Evolutionary conservation across 1,140 invertebrate genomes (phyloP), one percentile per base, ranked within the genome.

Genomic region (Hyles vespertilio): DNA sequence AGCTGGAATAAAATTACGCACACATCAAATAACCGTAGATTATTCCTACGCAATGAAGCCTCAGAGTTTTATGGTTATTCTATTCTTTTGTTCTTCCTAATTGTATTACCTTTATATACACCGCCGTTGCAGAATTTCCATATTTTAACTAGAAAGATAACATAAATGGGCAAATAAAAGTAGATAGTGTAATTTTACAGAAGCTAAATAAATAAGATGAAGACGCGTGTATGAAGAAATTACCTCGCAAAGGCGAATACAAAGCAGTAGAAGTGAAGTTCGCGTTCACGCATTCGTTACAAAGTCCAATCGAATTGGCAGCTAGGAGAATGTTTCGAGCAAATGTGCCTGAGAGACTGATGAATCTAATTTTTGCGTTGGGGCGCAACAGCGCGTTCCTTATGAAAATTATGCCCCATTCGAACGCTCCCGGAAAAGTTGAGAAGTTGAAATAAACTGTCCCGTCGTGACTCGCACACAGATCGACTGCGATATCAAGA

Each of bases 381-480:
- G 57, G 58, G 70, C 64, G 68, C 71, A 74, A 61, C 61, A 67
- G 65, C 67, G 79, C 69, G 79, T 77, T 79, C 64, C 72, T 81
- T 84, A 83, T 85, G 81, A 85, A 85, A 84, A 87, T 87, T 84
- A 85, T 84, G 74, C 79, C 68, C 77, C 79, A 75, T 82, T 80
- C 70, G 77, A 84, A 81, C 73, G 77, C 64, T 65, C 72, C 72
- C 63, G 65, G 68, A 63, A 67, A 74, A 85, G 77, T 87, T 85
- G 72, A 73, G 76, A 80, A 87, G 79, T 85, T 78, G 72, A 75
- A 84, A 84, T 83, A 83, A 87, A 87, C 77, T 84, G 82, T 78
- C 70, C 59, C 61, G 69, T 56, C 82, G 84, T 87, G 84, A 83
- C 82, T 85, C 51, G 79, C 82, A 81, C 71, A 60, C 75, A 61